These are phyloP conservation scores for Drosophila hamatofila DNA, from an alignment of 2,888 invertebrate genomes.

Conservation along the genomic window DNA sequence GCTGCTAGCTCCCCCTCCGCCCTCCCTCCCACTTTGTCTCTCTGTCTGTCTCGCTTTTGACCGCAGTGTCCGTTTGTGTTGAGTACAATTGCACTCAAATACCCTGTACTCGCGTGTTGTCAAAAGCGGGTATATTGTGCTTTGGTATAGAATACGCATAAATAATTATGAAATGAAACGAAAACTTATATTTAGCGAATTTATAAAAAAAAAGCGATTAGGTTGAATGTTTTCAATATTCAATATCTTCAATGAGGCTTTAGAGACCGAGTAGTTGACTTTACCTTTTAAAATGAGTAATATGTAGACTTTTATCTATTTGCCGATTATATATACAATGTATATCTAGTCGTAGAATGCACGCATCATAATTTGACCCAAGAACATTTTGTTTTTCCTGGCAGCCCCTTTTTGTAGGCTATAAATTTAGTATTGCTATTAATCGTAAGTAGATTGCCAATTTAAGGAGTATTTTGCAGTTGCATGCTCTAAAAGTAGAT, in stretches of 20 bases:
- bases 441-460: no score
- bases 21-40: neutral
- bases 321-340: no score
- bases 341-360: neutral
- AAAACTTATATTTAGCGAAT: no score
- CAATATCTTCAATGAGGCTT: no score
- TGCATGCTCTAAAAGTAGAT: neutral
- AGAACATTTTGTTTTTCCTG: neutral
- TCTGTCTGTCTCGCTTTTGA: conserved; percentile 1
- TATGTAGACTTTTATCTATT: no score
- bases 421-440: neutral
- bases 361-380: neutral
- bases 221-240: no score
- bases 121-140: neutral
- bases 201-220: no score
- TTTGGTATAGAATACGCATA: no score
- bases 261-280: no score
- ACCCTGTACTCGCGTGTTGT: neutral
- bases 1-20: neutral
- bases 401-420: neutral
- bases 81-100: conserved; percentile 18
- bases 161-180: no score
- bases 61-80: conserved; percentile 8
- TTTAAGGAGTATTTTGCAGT: neutral
- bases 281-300: no score